phyloP scores from a whole-genome alignment of 2,113 vertebrate species.

The Cranoglanis bouderius region DNA sequence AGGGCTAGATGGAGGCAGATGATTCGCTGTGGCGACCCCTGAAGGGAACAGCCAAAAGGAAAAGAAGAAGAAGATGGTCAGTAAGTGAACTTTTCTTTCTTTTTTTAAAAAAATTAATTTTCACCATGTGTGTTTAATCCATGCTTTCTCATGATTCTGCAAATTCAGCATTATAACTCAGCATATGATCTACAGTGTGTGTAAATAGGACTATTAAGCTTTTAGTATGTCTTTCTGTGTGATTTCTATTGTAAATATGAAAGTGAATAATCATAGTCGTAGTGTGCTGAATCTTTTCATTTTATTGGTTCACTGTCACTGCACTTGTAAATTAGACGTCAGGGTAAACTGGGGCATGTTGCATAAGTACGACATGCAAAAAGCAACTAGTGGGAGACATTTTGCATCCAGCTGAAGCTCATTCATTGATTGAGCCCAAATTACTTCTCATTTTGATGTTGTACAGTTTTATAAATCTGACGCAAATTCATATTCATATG shows the following conservation, averaged over 20 bases:
- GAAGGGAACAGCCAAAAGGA: too few relatives aligned
- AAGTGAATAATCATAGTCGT: background rate
- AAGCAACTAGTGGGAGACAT: background rate
- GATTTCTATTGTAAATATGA: background rate
- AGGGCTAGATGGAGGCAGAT: too few relatives aligned
- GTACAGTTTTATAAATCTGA: background rate
- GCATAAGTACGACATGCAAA: background rate
- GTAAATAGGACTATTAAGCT: background rate
- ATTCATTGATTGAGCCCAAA: background rate
- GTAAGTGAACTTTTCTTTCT: background rate
- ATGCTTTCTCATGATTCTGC: background rate
- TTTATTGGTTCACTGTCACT: background rate
- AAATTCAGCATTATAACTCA: background rate
- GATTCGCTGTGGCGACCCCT: too few relatives aligned
- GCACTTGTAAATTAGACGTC: background rate
- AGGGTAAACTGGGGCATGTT: background rate
- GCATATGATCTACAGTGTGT: background rate
- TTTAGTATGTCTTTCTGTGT: background rate
- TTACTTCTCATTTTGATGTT: background rate
- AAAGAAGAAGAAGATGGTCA: too few relatives aligned
- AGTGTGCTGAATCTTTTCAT: background rate
- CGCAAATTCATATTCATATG: background rate
- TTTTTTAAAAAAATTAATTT: background rate
- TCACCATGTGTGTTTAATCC: background rate
- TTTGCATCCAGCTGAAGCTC: background rate